Conservation (phyloP, 2,888 invertebrate genomes). For the Amiota mariae region DNA sequence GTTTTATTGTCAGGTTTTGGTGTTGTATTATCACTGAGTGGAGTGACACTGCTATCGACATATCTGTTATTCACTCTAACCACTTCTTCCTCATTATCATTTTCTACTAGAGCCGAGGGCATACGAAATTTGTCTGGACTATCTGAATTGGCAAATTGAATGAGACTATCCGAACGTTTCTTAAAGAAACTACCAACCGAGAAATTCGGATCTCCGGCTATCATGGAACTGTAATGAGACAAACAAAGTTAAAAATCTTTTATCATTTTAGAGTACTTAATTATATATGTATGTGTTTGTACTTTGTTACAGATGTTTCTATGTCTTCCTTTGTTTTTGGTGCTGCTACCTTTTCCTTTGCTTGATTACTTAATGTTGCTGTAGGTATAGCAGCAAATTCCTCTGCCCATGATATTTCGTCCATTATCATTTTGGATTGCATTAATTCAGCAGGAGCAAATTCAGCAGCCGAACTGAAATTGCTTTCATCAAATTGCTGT, state of each 20-base stretch:
- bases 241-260: neutral
- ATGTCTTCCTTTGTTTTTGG: constrained; percentile 41
- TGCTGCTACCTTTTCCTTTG: constrained; percentile 52
- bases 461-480: constrained; percentile 52
- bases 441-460: constrained; percentile 71
- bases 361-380: constrained; percentile 59
- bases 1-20: constrained; percentile 66
- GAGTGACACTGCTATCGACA: constrained; percentile 6
- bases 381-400: constrained; percentile 70
- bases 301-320: constrained; percentile 59
- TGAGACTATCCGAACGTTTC: constrained; percentile 67
- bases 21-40: constrained; percentile 46
- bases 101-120: constrained; percentile 53
- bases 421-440: constrained; percentile 65
- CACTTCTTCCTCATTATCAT: neutral
- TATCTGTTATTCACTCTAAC: neutral
- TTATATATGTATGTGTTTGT: constrained; percentile 18
- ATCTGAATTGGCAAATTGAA: constrained; percentile 57
- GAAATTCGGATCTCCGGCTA: constrained; percentile 64
- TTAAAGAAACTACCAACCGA: constrained; percentile 70
- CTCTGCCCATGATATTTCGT: constrained; percentile 71
- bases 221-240: constrained; percentile 54
- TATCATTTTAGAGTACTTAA: neutral
- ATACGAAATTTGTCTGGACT: constrained; percentile 55
- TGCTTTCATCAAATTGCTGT: constrained; percentile 49